A percentile compares a stretch with the other conserved stretches of the same genome.
Conservation (phyloP, 1,140 invertebrate species). For the Trissolcus basalis region DNA sequence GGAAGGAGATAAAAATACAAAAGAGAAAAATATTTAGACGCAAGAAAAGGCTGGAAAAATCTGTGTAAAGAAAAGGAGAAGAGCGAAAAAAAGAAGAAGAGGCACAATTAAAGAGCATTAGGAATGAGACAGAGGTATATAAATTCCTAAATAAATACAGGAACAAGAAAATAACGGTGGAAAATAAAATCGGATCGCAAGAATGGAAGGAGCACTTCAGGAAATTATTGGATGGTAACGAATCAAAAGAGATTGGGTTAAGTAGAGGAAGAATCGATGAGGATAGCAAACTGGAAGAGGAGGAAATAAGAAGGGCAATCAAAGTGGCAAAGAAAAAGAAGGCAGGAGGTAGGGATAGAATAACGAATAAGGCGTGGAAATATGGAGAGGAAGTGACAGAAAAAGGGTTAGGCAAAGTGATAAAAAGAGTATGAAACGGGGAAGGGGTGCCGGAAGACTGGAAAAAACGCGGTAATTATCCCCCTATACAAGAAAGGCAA, state of each 20-base stretch:
- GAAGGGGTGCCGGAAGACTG: neutral
- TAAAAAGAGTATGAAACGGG: neutral
- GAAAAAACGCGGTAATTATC: neutral
- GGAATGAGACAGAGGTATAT: neutral
- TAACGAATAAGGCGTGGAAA: neutral
- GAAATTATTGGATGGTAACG: neutral
- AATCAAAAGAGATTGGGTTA: neutral
- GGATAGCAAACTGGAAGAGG: neutral
- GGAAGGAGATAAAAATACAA: neutral
- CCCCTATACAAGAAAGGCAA: neutral
- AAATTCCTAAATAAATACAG: conserved; percentile 1
- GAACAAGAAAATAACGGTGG: neutral
- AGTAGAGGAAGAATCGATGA: neutral
- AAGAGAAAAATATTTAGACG: neutral
- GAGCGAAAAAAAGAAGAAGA: neutral
- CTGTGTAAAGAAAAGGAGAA: neutral
- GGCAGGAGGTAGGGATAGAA: neutral
- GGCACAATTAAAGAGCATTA: neutral
- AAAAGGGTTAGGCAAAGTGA: neutral
- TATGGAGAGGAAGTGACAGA: neutral
- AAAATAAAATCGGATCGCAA: neutral
- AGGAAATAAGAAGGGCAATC: neutral
- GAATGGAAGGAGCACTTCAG: neutral
- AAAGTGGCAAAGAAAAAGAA: neutral
- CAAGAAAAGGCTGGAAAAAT: neutral